Evolutionary conservation across 2,113 vertebrate genomes (phyloP), one percentile per base, ranked within the genome.

Genomic region (Tapirus terrestris): DNA sequence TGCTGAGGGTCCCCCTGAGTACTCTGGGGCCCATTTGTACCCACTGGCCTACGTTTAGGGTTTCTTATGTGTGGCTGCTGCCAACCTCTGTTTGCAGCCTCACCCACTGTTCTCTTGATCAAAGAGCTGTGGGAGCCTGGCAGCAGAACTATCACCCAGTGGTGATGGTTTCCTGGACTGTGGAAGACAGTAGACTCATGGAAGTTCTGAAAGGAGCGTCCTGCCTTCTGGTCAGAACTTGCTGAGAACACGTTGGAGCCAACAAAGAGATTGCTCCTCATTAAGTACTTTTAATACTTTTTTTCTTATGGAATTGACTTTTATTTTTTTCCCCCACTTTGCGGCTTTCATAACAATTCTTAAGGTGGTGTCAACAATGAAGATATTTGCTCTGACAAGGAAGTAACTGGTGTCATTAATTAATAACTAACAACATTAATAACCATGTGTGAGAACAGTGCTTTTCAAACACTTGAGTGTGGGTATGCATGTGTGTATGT

Each of bases 121-220:
- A 11, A 63, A 67, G n/a, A 68, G 48, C 2, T 36, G 27, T 67
- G 36, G n/a, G 48, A 39, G 5, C 6, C 13, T 17, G 13, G 17
- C 43, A 31, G 17, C n/a, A 56, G 21, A 68, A 53, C 31, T 29
- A 23, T 31, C 17, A n/a, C 45, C 36, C 27, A 16, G 0, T 23
- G 10, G 2, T 13, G 11, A 53, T 1, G 7, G n/a, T 21, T 51
- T 16, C n/a, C 12, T 68, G n/a, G 12, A 45, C 29, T 10, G 1
- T 7, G n/a, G 16, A 39, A 77, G 33, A 53, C 23, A 20, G 17
- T 77, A 20, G 33, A 29, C 53, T 21, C 45, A 16, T 14, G 16
- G 10, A 65, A 61, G 18, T 2, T 45, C 53, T 60, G 29, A 43
- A 45, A 75, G 36, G 12, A 6, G 1, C 5, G 12, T 17, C n/a